Percentiles rank a stretch among this genome's conserved stretches.
Evolutionary conservation across 2,888 invertebrate genomes (phyloP).

Genomic region (Amblyjoppa proteus): DNA sequence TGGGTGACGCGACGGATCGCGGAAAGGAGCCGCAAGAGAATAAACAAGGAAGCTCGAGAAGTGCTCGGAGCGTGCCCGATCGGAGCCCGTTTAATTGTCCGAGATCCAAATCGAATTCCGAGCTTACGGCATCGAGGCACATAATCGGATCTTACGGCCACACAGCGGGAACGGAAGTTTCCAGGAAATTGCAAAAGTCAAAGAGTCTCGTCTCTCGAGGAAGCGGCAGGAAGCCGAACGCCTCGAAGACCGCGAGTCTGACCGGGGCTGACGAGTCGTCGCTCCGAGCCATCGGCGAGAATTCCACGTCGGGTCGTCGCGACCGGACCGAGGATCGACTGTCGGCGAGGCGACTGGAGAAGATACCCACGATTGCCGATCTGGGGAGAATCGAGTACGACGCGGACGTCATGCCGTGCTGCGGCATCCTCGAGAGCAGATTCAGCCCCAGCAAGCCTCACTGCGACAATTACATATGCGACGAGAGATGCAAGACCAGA

Average conservation of each 20-base stretch:
- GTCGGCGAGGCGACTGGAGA: slow-evolving; percentile 60
- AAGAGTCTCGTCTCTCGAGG: not conserved
- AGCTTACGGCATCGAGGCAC: slow-evolving; percentile 1
- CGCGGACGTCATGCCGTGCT: slow-evolving; percentile 66
- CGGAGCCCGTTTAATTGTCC: slow-evolving; percentile 12
- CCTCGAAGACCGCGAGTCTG: slow-evolving; percentile 16
- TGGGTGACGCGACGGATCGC: slow-evolving; percentile 62
- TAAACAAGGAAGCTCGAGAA: slow-evolving; percentile 4
- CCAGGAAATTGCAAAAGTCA: slow-evolving; percentile 33
- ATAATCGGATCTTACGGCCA: slow-evolving; percentile 13
- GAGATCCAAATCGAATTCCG: slow-evolving; percentile 31
- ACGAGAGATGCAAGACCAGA: slow-evolving; percentile 69
- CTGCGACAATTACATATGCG: slow-evolving; percentile 73
- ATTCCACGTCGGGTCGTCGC: slow-evolving; percentile 10
- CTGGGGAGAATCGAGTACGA: slow-evolving; percentile 63
- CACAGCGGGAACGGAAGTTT: slow-evolving; percentile 2
- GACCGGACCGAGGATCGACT: slow-evolving; percentile 11
- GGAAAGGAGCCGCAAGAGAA: not conserved
- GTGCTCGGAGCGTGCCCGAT: slow-evolving; percentile 12
- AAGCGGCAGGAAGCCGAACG: not conserved
- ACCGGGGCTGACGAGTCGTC: not conserved
- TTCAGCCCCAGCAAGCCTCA: slow-evolving; percentile 66
- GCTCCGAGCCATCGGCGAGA: slow-evolving; percentile 9
- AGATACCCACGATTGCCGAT: slow-evolving; percentile 69
- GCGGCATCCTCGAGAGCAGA: slow-evolving; percentile 70